Base-by-base conservation (phyloP, 2,888 invertebrate genomes). In the Agonopterix heracliana region DNA sequence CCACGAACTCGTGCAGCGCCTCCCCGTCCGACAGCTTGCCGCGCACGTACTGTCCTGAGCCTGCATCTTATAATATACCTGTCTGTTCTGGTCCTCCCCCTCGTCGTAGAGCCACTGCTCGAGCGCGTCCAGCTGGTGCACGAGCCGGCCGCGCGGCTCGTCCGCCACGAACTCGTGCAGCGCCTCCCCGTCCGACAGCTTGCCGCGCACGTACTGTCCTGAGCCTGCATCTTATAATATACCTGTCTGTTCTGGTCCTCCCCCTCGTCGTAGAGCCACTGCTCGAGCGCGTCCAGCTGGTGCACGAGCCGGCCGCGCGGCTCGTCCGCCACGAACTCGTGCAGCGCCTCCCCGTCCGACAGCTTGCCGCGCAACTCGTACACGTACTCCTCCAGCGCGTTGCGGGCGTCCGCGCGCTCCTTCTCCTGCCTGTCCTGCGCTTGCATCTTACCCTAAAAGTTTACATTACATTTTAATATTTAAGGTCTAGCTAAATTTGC, bases 71-170 rank as follows among this genome's bases (percentile, higher is more conserved):
- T n/a, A n/a, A n/a, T n/a, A n/a, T n/a, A 83, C 85, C 78, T 84
- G 85, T 76, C 85, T 68, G 60, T 94, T 93, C 74, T 98, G 96
- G 70, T 98, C 96, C 78, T 98, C 98, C 3, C 99, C 99, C 57
- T 92, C 92, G 67, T 98, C 98, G 70, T 99, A 99, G 12, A 99
- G 89, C 99, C 99, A 99, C 73, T 95, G 94, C 81, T 99, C 99
- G 63, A 97, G 94, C 13, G 93, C 91, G 66, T 95, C 95, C 36
- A 99, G 90, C 58, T 92, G 90, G 52, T 83, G 75, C 35, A 92
- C 91, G 51, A 95, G 89, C 0, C 81, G 63, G 48, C 87, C 81
- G 55, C 94, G 91, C 57, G 94, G 95, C 9, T 89, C 80, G 48
- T 95, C 94, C 1, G 92, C 88, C 14, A 97, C 92, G 74, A 93